These are phyloP conservation scores for Liolophura sinensis DNA, from an alignment of 1,140 invertebrate genomes.

Conservation along the genomic window DNA sequence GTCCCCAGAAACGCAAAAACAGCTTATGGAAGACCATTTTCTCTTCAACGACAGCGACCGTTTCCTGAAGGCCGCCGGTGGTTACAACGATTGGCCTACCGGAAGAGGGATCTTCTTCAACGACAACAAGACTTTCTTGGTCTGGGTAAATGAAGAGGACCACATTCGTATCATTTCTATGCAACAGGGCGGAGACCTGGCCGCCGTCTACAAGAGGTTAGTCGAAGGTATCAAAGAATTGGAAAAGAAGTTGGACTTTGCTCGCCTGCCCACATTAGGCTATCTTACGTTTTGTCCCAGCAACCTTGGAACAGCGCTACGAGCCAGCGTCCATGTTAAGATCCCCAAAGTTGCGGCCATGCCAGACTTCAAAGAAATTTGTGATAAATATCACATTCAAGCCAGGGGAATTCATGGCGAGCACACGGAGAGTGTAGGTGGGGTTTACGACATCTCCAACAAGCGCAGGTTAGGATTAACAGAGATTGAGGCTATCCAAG, in stretches of 20 bases:
- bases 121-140: conserved; percentile 92
- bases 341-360: conserved; percentile 87
- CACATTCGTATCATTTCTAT: conserved; percentile 96
- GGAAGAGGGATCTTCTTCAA: conserved; percentile 79
- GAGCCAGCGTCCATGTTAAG: conserved; percentile 96
- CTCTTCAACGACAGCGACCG: conserved; percentile 39
- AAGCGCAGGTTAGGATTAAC: conserved; percentile 45
- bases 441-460: conserved; percentile 51
- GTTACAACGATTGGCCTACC: conserved; percentile 23
- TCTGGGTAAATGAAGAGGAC: conserved; percentile 98
- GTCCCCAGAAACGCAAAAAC: conserved; percentile 32
- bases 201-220: conserved; percentile 80
- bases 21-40: conserved; percentile 42
- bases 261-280: conserved; percentile 75
- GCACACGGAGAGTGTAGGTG: conserved; percentile 75
- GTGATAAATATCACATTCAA: conserved; percentile 41
- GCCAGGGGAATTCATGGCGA: conserved; percentile 80
- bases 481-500: conserved; percentile 43
- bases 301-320: conserved; percentile 94
- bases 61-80: conserved; percentile 16
- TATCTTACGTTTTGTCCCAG: conserved; percentile 98
- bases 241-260: conserved; percentile 24
- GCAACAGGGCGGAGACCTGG: conserved; percentile 88
- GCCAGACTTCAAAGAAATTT: conserved; percentile 34
- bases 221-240: conserved; percentile 18